Evolutionary conservation across 2,113 vertebrate genomes (phyloP).

Genomic region (Cranoglanis bouderius): DNA sequence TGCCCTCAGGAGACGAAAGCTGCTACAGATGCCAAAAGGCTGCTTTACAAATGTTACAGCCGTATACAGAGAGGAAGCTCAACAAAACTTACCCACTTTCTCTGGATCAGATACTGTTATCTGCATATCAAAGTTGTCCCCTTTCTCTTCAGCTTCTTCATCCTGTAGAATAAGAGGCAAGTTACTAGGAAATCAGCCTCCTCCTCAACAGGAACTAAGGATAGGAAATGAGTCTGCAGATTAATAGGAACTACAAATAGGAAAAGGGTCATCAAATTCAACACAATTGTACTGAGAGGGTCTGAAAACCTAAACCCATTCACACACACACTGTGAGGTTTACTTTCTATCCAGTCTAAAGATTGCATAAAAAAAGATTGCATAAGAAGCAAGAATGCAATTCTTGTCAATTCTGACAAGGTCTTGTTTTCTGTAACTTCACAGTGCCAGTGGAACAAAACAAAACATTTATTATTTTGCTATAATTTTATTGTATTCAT

Average conservation of each 20-base stretch:
- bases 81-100: conserved; percentile 89
- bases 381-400: neutral
- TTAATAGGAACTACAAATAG: conserved; percentile 29
- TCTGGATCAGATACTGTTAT: conserved; percentile 97
- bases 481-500: neutral
- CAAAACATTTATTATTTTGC: neutral
- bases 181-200: conserved; percentile 12
- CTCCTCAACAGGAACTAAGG: conserved; percentile 11
- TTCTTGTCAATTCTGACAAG: neutral
- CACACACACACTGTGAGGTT: neutral
- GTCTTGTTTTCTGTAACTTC: neutral
- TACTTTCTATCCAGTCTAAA: neutral
- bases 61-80: neutral
- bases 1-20: conserved; percentile 24
- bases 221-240: conserved; percentile 26
- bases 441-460: neutral
- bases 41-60: neutral
- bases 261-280: conserved; percentile 22
- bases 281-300: neutral
- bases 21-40: conserved; percentile 9
- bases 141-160: conserved; percentile 89
- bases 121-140: conserved; percentile 88
- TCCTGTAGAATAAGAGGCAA: conserved; percentile 70
- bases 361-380: neutral
- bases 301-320: neutral